phyloP scores from a whole-genome alignment of 2,888 invertebrate species.

The Platypus cylindrus region DNA sequence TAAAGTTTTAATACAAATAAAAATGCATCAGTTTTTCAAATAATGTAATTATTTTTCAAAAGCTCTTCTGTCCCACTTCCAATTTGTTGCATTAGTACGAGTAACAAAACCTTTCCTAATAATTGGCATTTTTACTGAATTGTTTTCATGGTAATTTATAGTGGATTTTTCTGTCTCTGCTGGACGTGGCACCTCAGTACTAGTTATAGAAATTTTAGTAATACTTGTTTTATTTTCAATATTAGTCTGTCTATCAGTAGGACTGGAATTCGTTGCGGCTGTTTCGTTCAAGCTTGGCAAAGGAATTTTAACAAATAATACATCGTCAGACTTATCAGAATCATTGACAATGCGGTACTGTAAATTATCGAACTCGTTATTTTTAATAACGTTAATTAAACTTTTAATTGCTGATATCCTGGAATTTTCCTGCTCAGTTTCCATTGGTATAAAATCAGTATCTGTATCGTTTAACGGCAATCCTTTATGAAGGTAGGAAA shows the following conservation, averaged over 20 bases:
- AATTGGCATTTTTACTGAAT: conserved; percentile 11
- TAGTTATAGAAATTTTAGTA: conserved; percentile 5
- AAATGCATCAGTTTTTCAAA: neutral
- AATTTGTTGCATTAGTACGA: conserved; percentile 26
- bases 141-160: neutral
- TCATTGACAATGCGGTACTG: conserved; percentile 31
- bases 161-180: conserved; percentile 6
- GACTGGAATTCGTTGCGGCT: conserved; percentile 1
- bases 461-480: conserved; percentile 53
- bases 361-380: conserved; percentile 30
- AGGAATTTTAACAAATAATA: conserved; percentile 31
- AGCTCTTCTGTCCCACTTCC: neutral
- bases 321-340: conserved; percentile 28
- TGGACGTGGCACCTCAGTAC: conserved; percentile 3
- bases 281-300: conserved; percentile 25
- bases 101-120: conserved; percentile 28
- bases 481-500: conserved; percentile 68
- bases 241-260: conserved; percentile 2
- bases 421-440: conserved; percentile 16
- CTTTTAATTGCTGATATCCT: conserved; percentile 31
- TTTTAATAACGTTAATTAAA: conserved; percentile 31
- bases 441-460: conserved; percentile 15
- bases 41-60: neutral
- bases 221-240: conserved; percentile 5
- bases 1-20: neutral